phyloP scores from a whole-genome alignment of 2,113 vertebrate genomes.

The Rhagologus leucostigma region DNA sequence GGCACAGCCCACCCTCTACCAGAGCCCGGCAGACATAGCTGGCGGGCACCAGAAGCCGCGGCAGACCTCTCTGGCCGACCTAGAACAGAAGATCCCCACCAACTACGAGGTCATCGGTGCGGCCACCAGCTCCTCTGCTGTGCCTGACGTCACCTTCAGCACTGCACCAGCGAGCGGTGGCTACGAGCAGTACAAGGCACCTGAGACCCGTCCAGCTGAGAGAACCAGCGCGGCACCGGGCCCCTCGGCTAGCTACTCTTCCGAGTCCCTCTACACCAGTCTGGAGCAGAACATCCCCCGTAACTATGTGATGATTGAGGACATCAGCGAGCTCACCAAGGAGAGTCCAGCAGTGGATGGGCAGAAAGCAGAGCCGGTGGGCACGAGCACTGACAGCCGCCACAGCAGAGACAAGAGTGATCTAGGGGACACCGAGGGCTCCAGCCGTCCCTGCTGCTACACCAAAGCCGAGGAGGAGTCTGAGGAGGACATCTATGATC shows the following conservation, averaged over 20 bases:
- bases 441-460: slow-evolving; percentile 80
- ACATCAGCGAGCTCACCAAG: slow-evolving; percentile 97
- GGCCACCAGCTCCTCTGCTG: slow-evolving; percentile 80
- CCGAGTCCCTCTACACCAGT: slow-evolving; percentile 89
- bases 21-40: slow-evolving; percentile 78
- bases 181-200: slow-evolving; percentile 84
- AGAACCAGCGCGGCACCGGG: slow-evolving; percentile 75
- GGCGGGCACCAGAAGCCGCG: slow-evolving; percentile 85
- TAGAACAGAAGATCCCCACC: slow-evolving; percentile 94
- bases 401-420: slow-evolving; percentile 78
- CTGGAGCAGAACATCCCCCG: slow-evolving; percentile 95
- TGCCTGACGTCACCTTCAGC: slow-evolving; percentile 79
- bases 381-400: slow-evolving; percentile 70
- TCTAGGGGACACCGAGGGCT: slow-evolving; percentile 70
- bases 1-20: slow-evolving; percentile 79
- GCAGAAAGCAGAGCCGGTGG: slow-evolving; percentile 76
- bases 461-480: slow-evolving; percentile 90
- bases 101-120: slow-evolving; percentile 92
- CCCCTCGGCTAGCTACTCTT: slow-evolving; percentile 81
- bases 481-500: slow-evolving; percentile 93
- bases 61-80: slow-evolving; percentile 91
- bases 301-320: slow-evolving; percentile 98
- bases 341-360: slow-evolving; percentile 82
- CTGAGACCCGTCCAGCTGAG: slow-evolving; percentile 79
- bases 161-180: slow-evolving; percentile 61